Evolutionary conservation across 2,888 invertebrate species (phyloP), one percentile per base, ranked within the genome.

Genomic region (Lissonota sp.): DNA sequence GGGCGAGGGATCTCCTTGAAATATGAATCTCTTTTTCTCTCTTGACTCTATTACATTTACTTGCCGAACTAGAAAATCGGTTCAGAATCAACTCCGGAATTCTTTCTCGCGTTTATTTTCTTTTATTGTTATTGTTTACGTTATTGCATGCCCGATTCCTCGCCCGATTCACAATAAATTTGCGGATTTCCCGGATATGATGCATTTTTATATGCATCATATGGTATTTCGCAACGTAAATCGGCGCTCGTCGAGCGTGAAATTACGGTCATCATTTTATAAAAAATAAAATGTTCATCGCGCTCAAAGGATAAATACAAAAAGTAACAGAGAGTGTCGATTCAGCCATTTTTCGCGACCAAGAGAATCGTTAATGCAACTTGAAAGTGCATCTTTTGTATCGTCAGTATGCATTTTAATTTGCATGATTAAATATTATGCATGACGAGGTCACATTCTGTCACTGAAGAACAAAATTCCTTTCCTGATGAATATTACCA

Each of bases 191-290:
- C 39, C 64, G 39, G 63, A 64, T 64, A 57, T 64, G 64, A 64
- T 64, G 16, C 64, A 49, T 57, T 26, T 26, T 26, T 26, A 26
- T 26, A 26, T 37, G 16, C 5, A 26, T 44, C 53, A 10, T n/a
- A n/a, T 14, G 16, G 57, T 26, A 64, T 73, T 74, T 74, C 58
- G 51, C 66, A 66, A 66, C 58, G 58, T 42, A 26, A 58, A n/a
- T 37, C 63, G 46, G 37, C 14, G 64, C 16, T 58, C 44, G 14
- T 64, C 55, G 39, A 64, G 44, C 64, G 40, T 73, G 55, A 64
- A 55, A 26, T 26, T 26, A 58, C 44, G 42, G n/a, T 55, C 64
- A 46, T 62, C 60, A n/a, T n/a, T n/a, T n/a, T n/a, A 26, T 26
- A 26, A 26, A 26, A 26, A 26, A 26, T 26, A 3, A 26, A 26